Evolutionary conservation across 2,888 invertebrate species (phyloP).

Genomic region (Lutraria lutraria): DNA sequence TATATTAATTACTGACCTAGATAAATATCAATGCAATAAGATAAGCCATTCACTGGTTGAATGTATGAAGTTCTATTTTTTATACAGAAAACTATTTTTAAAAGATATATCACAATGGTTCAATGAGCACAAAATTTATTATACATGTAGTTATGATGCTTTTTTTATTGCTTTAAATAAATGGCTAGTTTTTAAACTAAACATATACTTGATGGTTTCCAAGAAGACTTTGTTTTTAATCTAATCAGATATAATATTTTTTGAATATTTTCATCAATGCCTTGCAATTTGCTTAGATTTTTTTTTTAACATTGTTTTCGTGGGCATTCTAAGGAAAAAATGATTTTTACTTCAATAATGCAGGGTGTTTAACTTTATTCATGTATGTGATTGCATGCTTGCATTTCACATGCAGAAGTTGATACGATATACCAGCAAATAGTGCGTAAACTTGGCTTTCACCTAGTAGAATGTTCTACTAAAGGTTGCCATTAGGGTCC

Average conservation of each 20-base stretch:
- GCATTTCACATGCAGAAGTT: too few species aligned
- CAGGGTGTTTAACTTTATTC: too few species aligned
- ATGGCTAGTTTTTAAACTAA: too few species aligned
- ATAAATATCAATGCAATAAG: neutral
- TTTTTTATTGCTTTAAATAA: neutral
- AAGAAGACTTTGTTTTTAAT: neutral
- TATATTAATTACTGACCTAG: neutral
- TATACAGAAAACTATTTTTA: constrained; percentile 9
- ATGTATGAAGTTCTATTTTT: neutral
- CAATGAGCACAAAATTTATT: neutral
- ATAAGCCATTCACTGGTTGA: neutral
- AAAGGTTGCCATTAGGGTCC: too few species aligned
- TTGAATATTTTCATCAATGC: neutral
- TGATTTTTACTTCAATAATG: too few species aligned
- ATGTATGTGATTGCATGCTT: too few species aligned
- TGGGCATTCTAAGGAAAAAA: too few species aligned
- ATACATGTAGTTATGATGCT: neutral
- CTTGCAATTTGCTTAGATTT: too few species aligned
- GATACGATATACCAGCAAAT: too few species aligned
- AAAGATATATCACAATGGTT: neutral
- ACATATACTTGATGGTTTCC: neutral
- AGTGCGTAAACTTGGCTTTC: too few species aligned
- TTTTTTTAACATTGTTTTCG: too few species aligned
- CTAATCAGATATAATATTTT: neutral
- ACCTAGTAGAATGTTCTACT: too few species aligned